Conservation (phyloP, 2,888 invertebrate genomes). For the Drosophila kuntzei region DNA sequence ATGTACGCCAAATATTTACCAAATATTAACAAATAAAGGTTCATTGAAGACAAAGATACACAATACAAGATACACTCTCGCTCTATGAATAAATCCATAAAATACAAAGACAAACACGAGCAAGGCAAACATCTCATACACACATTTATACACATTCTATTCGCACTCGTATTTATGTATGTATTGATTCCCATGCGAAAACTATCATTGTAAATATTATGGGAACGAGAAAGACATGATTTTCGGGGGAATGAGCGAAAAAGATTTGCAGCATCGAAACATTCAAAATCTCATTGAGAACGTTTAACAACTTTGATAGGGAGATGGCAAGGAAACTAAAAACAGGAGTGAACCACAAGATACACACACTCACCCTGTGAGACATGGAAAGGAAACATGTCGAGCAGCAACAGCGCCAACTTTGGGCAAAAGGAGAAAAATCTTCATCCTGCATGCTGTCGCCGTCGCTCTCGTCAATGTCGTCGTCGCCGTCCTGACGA, state of each 20-base stretch:
- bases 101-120: conserved; percentile 71
- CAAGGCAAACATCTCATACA: conserved; percentile 42
- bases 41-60: conserved; percentile 64
- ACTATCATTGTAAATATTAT: conserved; percentile 77
- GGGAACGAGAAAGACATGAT: conserved; percentile 20
- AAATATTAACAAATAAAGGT: conserved; percentile 79
- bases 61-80: conserved; percentile 37
- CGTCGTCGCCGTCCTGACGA: conserved; percentile 70
- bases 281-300: conserved; percentile 80
- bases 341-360: conserved; percentile 46
- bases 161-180: conserved; percentile 32
- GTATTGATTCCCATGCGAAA: conserved; percentile 75
- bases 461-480: conserved; percentile 58
- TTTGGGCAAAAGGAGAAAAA: conserved; percentile 26
- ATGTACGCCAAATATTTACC: conserved; percentile 79
- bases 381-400: conserved; percentile 34
- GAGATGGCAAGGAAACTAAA: not conserved
- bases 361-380: conserved; percentile 9
- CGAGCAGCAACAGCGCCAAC: conserved; percentile 61
- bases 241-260: conserved; percentile 17
- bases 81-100: conserved; percentile 75
- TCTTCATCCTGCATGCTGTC: conserved; percentile 17
- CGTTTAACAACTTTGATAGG: conserved; percentile 73
- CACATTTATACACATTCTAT: not conserved
- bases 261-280: conserved; percentile 71